phyloP scores from a whole-genome alignment of 2,888 invertebrate species.

The Adela reaumurella region DNA sequence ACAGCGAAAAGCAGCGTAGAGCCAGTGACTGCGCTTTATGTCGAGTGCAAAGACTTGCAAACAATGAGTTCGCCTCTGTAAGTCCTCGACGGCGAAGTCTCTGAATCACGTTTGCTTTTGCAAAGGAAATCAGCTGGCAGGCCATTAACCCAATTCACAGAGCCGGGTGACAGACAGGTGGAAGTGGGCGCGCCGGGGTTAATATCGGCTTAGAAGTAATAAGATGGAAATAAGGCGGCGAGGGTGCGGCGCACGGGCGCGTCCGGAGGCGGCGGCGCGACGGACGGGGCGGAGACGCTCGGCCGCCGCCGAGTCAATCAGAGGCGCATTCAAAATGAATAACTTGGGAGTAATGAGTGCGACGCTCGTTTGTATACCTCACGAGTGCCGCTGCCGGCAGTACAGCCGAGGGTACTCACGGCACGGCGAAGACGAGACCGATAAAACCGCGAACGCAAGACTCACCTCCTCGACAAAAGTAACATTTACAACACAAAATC shows the following conservation, averaged over 20 bases:
- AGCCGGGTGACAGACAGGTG: slow-evolving; percentile 51
- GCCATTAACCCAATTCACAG: slow-evolving; percentile 57
- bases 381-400: too few relatives aligned
- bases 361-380: not conserved
- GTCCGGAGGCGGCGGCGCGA: not conserved
- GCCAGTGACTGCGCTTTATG: too few relatives aligned
- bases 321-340: not conserved
- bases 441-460: too few relatives aligned
- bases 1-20: too few relatives aligned
- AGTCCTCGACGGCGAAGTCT: slow-evolving; percentile 1
- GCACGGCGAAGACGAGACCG: too few relatives aligned
- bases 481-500: too few relatives aligned
- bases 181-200: slow-evolving; percentile 46
- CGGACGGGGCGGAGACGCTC: not conserved
- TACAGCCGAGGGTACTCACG: too few relatives aligned
- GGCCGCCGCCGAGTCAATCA: not conserved
- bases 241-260: slow-evolving; percentile 1
- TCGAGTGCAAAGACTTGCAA: too few relatives aligned
- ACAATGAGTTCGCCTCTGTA: not conserved
- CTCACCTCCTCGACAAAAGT: too few relatives aligned
- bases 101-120: slow-evolving; percentile 4
- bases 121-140: slow-evolving; percentile 55
- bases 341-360: not conserved
- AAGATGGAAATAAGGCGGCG: slow-evolving; percentile 52
- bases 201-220: slow-evolving; percentile 52